phyloP scores from a whole-genome alignment of 2,797 vertebrate species.

The Oreonectes daqikongensis region DNA sequence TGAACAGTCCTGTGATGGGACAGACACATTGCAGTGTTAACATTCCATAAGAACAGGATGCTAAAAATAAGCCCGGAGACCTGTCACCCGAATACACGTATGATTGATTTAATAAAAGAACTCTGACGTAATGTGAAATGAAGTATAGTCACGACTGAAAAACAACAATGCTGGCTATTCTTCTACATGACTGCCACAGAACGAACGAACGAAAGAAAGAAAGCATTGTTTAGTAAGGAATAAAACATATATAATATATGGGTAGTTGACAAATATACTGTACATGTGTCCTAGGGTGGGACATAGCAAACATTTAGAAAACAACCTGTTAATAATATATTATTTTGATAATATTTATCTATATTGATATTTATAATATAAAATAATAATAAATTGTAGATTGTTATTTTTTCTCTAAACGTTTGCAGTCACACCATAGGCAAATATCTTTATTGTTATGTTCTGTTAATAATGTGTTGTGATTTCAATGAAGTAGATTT shows the following conservation, averaged over 20 bases:
- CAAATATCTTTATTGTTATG: background rate
- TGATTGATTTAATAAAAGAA: background rate
- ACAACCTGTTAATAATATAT: too few relatives aligned
- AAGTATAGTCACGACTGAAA: background rate
- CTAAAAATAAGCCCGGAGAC: conserved; percentile 9
- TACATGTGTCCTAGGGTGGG: too few relatives aligned
- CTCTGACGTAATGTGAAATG: background rate
- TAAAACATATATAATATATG: too few relatives aligned
- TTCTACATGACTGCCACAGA: background rate
- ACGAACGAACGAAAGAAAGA: too few relatives aligned
- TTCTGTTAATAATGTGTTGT: background rate
- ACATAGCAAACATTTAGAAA: too few relatives aligned
- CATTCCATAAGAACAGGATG: background rate
- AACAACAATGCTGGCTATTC: background rate
- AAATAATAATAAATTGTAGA: too few relatives aligned
- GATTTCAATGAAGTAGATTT: background rate
- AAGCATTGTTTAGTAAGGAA: background rate
- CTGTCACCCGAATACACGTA: background rate
- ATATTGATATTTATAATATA: too few relatives aligned
- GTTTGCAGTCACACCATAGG: background rate
- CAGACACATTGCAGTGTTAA: background rate
- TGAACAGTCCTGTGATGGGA: conserved; percentile 86
- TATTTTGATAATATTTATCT: too few relatives aligned
- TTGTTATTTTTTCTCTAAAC: too few relatives aligned
- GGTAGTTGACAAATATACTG: too few relatives aligned